Percentiles rank a stretch among this genome's conserved stretches.
Evolutionary conservation across 2,888 invertebrate species (phyloP).

Genomic region (Synergus itoensis): DNA sequence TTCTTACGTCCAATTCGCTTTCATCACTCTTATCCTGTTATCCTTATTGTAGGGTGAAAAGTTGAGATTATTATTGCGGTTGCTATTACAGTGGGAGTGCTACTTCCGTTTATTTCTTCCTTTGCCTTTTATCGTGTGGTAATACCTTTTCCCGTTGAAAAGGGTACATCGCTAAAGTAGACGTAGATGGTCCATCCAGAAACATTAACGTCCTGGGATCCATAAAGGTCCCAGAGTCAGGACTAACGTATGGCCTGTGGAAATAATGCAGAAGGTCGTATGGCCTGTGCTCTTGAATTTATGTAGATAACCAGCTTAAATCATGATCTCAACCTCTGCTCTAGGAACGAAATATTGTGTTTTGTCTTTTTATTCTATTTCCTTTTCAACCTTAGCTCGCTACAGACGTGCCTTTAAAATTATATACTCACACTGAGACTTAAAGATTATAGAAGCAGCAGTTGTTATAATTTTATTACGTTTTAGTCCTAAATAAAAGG

Average conservation of each 20-base stretch:
- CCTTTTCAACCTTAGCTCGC: neutral
- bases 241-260: slow-evolving; percentile 56
- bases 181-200: slow-evolving; percentile 61
- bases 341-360: slow-evolving; percentile 50
- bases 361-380: neutral
- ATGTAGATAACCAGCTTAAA: slow-evolving; percentile 58
- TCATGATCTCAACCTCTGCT: slow-evolving; percentile 54
- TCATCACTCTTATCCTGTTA: slow-evolving; percentile 33
- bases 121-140: slow-evolving; percentile 45
- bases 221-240: slow-evolving; percentile 56
- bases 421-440: no score
- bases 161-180: slow-evolving; percentile 57
- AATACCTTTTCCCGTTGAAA: slow-evolving; percentile 52
- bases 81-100: slow-evolving; percentile 34
- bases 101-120: slow-evolving; percentile 32
- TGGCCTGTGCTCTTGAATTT: slow-evolving; percentile 54
- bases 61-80: slow-evolving; percentile 35
- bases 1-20: neutral
- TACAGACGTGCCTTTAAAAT: neutral
- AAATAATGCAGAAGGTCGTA: slow-evolving; percentile 62
- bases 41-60: slow-evolving; percentile 24
- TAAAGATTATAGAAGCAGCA: no score
- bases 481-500: no score
- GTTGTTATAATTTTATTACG: no score
- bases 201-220: slow-evolving; percentile 64